Evolutionary conservation across 2,888 invertebrate species (phyloP).

Genomic region (Chrysolina americana): DNA sequence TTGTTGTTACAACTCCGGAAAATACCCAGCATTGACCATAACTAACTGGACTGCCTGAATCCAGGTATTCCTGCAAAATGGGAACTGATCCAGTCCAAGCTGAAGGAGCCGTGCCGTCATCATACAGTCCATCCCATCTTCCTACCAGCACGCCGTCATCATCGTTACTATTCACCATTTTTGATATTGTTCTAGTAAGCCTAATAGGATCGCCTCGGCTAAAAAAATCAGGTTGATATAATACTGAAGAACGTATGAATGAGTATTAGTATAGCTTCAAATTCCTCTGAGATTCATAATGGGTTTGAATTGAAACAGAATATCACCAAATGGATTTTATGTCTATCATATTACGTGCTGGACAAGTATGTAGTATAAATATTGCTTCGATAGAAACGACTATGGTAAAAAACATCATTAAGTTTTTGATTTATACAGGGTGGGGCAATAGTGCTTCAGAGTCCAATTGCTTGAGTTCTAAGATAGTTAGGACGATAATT

Average conservation of each 20-base stretch:
- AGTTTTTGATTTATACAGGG: too few species aligned
- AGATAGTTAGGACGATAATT: too few species aligned
- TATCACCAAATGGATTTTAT: too few species aligned
- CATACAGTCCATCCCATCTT: constrained; percentile 82
- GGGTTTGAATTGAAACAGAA: too few species aligned
- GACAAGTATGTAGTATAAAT: too few species aligned
- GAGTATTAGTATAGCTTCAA: too few species aligned
- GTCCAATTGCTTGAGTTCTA: too few species aligned
- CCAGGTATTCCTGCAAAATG: constrained; percentile 81
- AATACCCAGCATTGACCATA: constrained; percentile 94
- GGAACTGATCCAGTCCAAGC: constrained; percentile 87
- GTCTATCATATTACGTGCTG: too few species aligned
- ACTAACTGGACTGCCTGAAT: constrained; percentile 77
- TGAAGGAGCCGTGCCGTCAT: constrained; percentile 82
- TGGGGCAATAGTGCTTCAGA: too few species aligned
- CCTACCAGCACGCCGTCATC: constrained; percentile 82
- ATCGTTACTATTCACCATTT: constrained; percentile 82
- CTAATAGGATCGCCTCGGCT: constrained; percentile 80
- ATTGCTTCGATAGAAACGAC: too few species aligned
- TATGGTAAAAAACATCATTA: too few species aligned
- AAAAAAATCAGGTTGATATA: constrained; percentile 25
- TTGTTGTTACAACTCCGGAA: constrained; percentile 85
- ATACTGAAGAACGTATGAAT: background rate
- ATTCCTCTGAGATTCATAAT: too few species aligned
- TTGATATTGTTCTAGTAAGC: constrained; percentile 80